Percentiles rank a stretch among this genome's conserved stretches.
Evolutionary conservation across 2,113 vertebrate species (phyloP).

Genomic region (Oryzias woworae): DNA sequence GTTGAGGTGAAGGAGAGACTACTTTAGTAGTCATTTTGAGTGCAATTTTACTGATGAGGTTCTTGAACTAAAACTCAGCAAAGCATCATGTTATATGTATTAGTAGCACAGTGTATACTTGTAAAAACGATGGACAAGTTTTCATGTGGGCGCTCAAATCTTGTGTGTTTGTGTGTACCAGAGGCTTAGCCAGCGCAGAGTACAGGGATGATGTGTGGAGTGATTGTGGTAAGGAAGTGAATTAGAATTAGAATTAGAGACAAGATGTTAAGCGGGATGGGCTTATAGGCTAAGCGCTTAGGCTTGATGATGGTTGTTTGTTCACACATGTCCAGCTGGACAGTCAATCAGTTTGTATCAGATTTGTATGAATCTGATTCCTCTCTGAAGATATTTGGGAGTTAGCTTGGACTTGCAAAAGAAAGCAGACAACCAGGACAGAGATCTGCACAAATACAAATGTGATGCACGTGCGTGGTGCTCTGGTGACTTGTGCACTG

Average conservation of each 20-base stretch:
- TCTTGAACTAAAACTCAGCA: slow-evolving; percentile 28
- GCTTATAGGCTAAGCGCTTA: slow-evolving; percentile 57
- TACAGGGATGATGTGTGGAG: slow-evolving; percentile 56
- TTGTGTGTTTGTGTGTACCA: slow-evolving; percentile 13
- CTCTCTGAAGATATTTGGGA: slow-evolving; percentile 10
- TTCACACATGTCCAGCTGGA: slow-evolving; percentile 1
- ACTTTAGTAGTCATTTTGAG: background rate
- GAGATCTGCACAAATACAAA: slow-evolving; percentile 20
- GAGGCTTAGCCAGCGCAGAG: slow-evolving; percentile 31
- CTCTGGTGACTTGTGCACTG: slow-evolving; percentile 42
- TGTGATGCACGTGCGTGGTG: slow-evolving; percentile 19
- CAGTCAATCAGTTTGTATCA: slow-evolving; percentile 23
- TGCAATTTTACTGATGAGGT: slow-evolving; percentile 40
- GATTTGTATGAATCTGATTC: slow-evolving; percentile 9
- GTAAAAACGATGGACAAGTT: slow-evolving; percentile 22
- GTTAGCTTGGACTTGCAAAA: background rate
- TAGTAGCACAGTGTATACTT: slow-evolving; percentile 34
- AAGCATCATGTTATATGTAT: slow-evolving; percentile 50
- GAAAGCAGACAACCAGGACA: slow-evolving; percentile 2
- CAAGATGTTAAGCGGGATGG: slow-evolving; percentile 63
- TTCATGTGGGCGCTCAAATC: slow-evolving; percentile 43
- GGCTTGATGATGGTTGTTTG: slow-evolving; percentile 11
- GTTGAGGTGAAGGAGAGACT: background rate
- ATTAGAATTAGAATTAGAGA: slow-evolving; percentile 69
- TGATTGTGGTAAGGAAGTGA: slow-evolving; percentile 69